Base-by-base conservation (phyloP, 2,888 invertebrate species). In the Hypolimnas misippus region DNA sequence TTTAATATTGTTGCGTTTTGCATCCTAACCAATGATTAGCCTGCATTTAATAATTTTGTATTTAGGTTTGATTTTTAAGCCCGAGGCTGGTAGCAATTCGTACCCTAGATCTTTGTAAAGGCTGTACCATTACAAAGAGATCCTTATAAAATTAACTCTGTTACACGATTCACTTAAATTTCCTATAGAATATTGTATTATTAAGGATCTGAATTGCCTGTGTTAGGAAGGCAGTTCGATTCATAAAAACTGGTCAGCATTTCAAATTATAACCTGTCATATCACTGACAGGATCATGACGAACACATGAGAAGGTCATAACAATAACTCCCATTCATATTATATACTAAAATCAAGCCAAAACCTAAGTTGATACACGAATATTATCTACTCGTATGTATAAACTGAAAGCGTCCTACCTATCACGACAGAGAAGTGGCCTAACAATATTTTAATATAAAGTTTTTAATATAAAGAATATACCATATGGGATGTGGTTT, bases 181-280 rank as follows among this genome's bases (percentile, higher is more conserved):
- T 68, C 70, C 54, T 40, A 68, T 68, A 69, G 73, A 49, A 69
- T 60, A 50, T 12, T 14, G 21, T 67, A 65, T 16, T 14, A 54
- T 68, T 81, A 82, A 71, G 72, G 76, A 60, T 62, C 70, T 53
- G 58, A 68, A 69, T 77, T 68, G 75, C 66, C 62, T 72, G 69
- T 46, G 62, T 60, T 57, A 63, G 62, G 63, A 65, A 62, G 54
- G 57, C 55, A 70, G 61, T 68, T 64, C 71, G 71, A 77, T 46
- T 76, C 76, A 71, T 66, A 50, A 60, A 72, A 68, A 70, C 66
- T 82, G 77, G 84, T 70, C 70, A 70, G 74, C 73, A 75, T 78
- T 82, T 73, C 80, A 88, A 90, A 90, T 90, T 87, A 88, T 79
- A 85, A 86, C 88, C 89, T 89, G 89, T 89, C 89, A 88, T 88